phyloP scores from a whole-genome alignment of 2,113 vertebrate genomes.

The Menura novaehollandiae region DNA sequence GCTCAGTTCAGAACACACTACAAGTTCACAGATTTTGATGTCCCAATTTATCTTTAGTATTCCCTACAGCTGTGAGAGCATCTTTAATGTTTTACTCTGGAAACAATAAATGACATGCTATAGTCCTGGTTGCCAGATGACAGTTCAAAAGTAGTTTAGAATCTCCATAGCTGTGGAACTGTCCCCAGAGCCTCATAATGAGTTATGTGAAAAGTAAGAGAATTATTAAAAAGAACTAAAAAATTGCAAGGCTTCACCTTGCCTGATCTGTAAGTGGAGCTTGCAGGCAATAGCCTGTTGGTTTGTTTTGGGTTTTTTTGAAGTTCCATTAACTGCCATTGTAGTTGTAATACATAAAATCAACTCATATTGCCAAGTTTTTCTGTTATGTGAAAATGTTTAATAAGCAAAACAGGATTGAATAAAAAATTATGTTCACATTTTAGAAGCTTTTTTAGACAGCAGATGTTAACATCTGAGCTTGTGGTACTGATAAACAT shows the following conservation, averaged over 20 bases:
- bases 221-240: neutral
- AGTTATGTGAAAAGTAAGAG: neutral
- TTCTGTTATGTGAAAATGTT: neutral
- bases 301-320: neutral
- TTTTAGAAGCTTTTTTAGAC: neutral
- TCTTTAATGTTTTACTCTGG: neutral
- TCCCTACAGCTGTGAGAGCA: neutral
- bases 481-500: neutral
- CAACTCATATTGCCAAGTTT: neutral
- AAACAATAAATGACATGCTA: neutral
- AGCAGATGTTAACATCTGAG: neutral
- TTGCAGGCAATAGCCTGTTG: neutral
- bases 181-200: neutral
- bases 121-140: neutral
- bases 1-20: neutral
- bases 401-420: neutral
- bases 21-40: neutral
- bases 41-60: neutral
- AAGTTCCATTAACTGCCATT: neutral
- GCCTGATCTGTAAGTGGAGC: neutral
- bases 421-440: neutral
- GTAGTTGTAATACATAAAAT: neutral
- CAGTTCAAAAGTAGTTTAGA: neutral
- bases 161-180: neutral
- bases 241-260: neutral